Conservation (phyloP, 35 echinoderm and acorn worm genomes). For the Amphiura filiformis region DNA sequence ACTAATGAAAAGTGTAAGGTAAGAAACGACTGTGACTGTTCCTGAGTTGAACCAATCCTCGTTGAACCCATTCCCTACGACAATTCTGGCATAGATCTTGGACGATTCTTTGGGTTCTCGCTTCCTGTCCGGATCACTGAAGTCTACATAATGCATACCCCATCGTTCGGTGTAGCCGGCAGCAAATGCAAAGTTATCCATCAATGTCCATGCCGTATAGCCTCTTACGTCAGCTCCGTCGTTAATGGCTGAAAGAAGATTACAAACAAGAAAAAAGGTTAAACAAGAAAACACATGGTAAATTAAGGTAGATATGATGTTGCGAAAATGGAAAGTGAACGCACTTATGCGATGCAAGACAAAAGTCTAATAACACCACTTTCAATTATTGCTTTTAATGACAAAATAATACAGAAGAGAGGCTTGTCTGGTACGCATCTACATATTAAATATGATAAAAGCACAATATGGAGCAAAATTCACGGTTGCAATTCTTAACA, state of each 20-base stretch:
- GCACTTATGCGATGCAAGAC: too few relatives aligned
- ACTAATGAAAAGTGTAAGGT: background rate
- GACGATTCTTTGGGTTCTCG: constrained; percentile 52
- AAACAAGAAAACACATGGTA: too few relatives aligned
- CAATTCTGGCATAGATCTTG: constrained; percentile 40
- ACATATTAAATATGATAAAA: too few relatives aligned
- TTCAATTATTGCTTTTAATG: too few relatives aligned
- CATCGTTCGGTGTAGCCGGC: constrained; percentile 67
- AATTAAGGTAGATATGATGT: too few relatives aligned
- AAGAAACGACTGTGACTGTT: background rate
- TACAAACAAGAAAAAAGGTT: too few relatives aligned
- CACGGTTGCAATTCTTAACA: too few relatives aligned
- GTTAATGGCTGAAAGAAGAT: constrained; percentile 40
- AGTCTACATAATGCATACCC: constrained; percentile 75
- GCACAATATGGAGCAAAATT: too few relatives aligned
- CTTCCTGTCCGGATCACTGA: constrained; percentile 39
- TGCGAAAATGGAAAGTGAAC: too few relatives aligned
- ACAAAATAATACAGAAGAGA: too few relatives aligned
- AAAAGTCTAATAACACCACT: too few relatives aligned
- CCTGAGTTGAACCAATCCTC: background rate
- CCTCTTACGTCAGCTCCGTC: constrained; percentile 60
- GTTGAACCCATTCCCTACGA: constrained; percentile 58
- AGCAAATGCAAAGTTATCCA: constrained; percentile 81
- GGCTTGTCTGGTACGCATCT: too few relatives aligned
- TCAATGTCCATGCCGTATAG: constrained; percentile 80